Base-by-base conservation (phyloP, 2,113 vertebrate genomes). In the Limanda limanda region DNA sequence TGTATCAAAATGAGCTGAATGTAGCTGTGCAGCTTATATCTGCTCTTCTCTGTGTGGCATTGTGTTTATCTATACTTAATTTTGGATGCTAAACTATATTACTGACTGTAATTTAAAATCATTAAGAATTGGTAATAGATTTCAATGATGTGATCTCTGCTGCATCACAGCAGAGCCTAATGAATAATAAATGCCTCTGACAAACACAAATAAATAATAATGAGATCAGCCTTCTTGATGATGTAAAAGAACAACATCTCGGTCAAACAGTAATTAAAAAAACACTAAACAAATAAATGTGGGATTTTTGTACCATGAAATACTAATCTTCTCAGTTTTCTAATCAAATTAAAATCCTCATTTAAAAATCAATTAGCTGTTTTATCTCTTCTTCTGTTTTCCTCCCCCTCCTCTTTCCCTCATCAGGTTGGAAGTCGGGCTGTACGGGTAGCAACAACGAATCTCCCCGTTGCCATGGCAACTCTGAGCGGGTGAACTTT, bases 401-500 rank as follows among this genome's bases (percentile, higher is more conserved):
- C 10, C 27, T 68, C 75, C 14, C 69, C 17, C 42, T 61, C 58
- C 11, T 45, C 18, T 23, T 37, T 42, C 27, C 8, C 68, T 79
- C 68, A 42, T 88, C 48, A 72, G 58, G 54, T 52, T 77, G 68
- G 51, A 31, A 87, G 74, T 83, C 64, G 35, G 74, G 71, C 85
- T 70, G 70, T 75, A 71, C 1, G 69, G 84, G 66, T 79, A 86
- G 85, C 80, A 86, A 82, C 83, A 81, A 78, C 76, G 74, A 84
- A 83, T 88, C 72, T 78, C 56, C 68, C 45, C 61, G 80, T 93
- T 91, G 78, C 91, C 84, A 91, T 91, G 89, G 85, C 69, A 93
- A 93, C 85, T 80, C 67, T 70, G 82, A 78, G 80, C 71, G 63
- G 80, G 82, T 81, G 81, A 92, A 93, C 90, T 91, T 92, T 88